Evolutionary conservation across 2,797 vertebrate genomes (phyloP).

Genomic region (Chrosomus eos): DNA sequence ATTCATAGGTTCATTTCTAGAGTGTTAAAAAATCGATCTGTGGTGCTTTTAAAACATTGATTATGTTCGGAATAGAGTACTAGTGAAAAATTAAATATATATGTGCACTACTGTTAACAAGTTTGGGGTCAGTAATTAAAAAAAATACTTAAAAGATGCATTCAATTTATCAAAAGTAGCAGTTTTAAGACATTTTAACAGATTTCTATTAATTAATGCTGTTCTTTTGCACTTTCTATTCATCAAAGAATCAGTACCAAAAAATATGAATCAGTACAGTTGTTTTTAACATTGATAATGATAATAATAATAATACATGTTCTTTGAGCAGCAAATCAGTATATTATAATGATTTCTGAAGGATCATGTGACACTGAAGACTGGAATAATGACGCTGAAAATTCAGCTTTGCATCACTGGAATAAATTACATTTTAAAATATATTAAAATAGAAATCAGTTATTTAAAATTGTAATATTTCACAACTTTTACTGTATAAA

Average conservation of each 20-base stretch:
- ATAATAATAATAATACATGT: not conserved
- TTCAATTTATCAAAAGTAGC: too few relatives aligned
- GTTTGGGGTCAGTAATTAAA: not conserved
- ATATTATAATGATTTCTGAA: too few relatives aligned
- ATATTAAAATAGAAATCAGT: too few relatives aligned
- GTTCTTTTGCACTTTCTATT: not conserved
- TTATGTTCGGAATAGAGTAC: not conserved
- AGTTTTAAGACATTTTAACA: too few relatives aligned
- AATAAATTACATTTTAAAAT: too few relatives aligned
- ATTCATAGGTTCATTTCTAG: not conserved
- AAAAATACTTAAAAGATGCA: too few relatives aligned
- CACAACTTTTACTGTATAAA: not conserved
- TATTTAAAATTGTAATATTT: too few relatives aligned
- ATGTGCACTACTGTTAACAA: not conserved
- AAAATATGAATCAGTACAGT: not conserved
- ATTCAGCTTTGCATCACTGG: too few relatives aligned
- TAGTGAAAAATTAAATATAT: not conserved
- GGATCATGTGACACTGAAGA: too few relatives aligned
- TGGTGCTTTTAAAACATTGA: not conserved
- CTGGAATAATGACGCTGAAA: too few relatives aligned
- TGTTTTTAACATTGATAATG: conserved; percentile 1
- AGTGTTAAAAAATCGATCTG: not conserved
- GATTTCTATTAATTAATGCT: not conserved
- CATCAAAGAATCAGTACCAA: not conserved
- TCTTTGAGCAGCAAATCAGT: not conserved